These are phyloP conservation scores for Noctuana brunneofusca DNA, from an alignment of 2,888 invertebrate genomes.

Conservation along the genomic window DNA sequence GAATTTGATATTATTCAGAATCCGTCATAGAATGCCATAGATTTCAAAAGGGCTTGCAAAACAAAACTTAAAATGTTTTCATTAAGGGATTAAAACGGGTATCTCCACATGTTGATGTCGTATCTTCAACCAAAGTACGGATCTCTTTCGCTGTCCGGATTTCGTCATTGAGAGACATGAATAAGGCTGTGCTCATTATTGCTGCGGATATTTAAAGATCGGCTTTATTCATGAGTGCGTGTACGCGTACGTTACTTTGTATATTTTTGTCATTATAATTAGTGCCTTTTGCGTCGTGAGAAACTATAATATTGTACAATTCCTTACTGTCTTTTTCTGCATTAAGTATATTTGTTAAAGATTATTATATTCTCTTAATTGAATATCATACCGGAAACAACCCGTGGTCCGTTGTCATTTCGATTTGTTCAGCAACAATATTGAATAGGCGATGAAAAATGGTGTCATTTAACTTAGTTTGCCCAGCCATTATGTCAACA, in stretches of 20 bases:
- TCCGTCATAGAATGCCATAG: too few species aligned
- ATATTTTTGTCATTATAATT: constrained; percentile 28
- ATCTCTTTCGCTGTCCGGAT: constrained; percentile 55
- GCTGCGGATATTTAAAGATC: constrained; percentile 58
- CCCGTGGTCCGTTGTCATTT: constrained; percentile 22
- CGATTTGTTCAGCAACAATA: constrained; percentile 27
- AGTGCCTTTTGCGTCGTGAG: constrained; percentile 14
- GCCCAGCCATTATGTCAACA: constrained; percentile 76
- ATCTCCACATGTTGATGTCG: constrained; percentile 53
- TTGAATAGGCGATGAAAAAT: constrained; percentile 56
- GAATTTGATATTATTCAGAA: too few species aligned
- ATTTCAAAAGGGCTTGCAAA: not conserved
- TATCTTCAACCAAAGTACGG: constrained; percentile 52
- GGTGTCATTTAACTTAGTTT: constrained; percentile 67
- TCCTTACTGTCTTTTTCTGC: not conserved
- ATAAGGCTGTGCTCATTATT: constrained; percentile 65
- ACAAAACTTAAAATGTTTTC: not conserved
- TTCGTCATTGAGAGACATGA: constrained; percentile 58
- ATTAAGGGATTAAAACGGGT: constrained; percentile 36
- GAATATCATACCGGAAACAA: constrained; percentile 29
- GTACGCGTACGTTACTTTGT: constrained; percentile 37
- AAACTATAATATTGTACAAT: not conserved
- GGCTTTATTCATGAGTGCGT: constrained; percentile 59
- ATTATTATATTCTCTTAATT: constrained; percentile 7
- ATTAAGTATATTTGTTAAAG: constrained; percentile 15